Percentiles rank a stretch among this genome's conserved stretches.
Evolutionary conservation across 1,140 invertebrate species (phyloP).

Genomic region (Hycleus phaleratus): DNA sequence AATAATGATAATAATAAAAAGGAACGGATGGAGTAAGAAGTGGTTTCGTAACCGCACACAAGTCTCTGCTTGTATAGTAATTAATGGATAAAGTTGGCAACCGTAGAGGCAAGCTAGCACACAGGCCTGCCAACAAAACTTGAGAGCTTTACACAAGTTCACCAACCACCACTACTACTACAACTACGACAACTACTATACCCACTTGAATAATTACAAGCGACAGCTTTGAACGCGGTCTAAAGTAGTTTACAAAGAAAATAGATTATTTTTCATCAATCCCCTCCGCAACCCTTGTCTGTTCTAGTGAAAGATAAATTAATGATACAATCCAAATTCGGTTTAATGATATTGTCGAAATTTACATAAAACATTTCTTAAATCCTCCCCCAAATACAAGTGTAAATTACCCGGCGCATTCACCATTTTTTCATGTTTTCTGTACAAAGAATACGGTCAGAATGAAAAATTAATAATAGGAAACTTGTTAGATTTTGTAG

Average conservation of each 20-base stretch:
- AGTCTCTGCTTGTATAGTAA: slow-evolving; percentile 26
- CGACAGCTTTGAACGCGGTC: slow-evolving; percentile 34
- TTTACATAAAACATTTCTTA: too few species aligned
- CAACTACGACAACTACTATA: slow-evolving; percentile 32
- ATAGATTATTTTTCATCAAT: slow-evolving; percentile 32
- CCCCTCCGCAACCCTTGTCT: background rate
- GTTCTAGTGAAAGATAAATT: slow-evolving; percentile 19
- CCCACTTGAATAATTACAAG: slow-evolving; percentile 38
- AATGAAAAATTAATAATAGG: too few species aligned
- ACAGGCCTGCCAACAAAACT: slow-evolving; percentile 29
- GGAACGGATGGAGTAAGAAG: slow-evolving; percentile 2
- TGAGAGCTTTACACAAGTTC: slow-evolving; percentile 35
- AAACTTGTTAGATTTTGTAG: too few species aligned
- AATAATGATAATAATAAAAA: too few species aligned
- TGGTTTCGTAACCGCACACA: slow-evolving; percentile 20
- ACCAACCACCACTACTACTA: slow-evolving; percentile 22
- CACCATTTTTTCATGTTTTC: too few species aligned
- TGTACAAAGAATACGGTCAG: too few species aligned
- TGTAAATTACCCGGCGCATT: too few species aligned
- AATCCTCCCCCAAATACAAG: too few species aligned
- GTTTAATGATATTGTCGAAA: too few species aligned
- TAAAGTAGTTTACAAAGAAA: slow-evolving; percentile 36
- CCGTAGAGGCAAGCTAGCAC: slow-evolving; percentile 15
- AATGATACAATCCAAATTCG: slow-evolving; percentile 9
- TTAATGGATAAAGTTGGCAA: slow-evolving; percentile 36